Base-by-base conservation (phyloP, 2,797 vertebrate species). In the Siniperca obscura region DNA sequence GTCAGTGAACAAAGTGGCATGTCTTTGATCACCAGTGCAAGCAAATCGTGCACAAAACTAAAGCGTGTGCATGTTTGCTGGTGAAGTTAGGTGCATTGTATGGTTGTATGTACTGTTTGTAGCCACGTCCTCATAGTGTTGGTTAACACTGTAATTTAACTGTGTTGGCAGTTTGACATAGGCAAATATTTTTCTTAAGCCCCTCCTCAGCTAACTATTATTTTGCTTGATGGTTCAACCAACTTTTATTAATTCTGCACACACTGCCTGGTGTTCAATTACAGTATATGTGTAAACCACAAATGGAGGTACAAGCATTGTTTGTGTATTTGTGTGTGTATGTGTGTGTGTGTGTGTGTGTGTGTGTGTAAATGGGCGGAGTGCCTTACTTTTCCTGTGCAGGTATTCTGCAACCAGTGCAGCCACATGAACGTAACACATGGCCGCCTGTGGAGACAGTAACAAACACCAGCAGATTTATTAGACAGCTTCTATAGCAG, bases 381-480 rank as follows among this genome's bases (percentile, higher is more conserved):
- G 27, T 14, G 22, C 16, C 98, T 97, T 97, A 99, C 98, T 99
- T 96, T 98, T 99, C 81, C 97, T 95, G 95, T 98, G 92, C 74
- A 99, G 95, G 92, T 99, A 99, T 89, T 99, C 98, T 2, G 98
- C 98, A 74, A 99, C 96, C 1, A 99, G 94, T 0, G 98, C 98
- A 57, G 98, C 97, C 38, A 98, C 96, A 0, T 99, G 98, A 76
- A 99, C 94, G 0, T 97, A 97, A 85, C 98, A 99, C 98, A 99
- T 99, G 38, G 98, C 98, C 68, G 97, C 98, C 98, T 99, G 94
- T 25, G 89, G 80, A 90, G 87, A 95, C 53, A 86, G 85, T 22
- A 82, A 83, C 19, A 91, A 60, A 61, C 17, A 36, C 0, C 17
- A 36, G 12, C 2, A 56, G 30, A 73, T 8, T 50, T 27, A 75